Conservation (phyloP, 2,797 vertebrate genomes). For the Sebastes hubbsi region DNA sequence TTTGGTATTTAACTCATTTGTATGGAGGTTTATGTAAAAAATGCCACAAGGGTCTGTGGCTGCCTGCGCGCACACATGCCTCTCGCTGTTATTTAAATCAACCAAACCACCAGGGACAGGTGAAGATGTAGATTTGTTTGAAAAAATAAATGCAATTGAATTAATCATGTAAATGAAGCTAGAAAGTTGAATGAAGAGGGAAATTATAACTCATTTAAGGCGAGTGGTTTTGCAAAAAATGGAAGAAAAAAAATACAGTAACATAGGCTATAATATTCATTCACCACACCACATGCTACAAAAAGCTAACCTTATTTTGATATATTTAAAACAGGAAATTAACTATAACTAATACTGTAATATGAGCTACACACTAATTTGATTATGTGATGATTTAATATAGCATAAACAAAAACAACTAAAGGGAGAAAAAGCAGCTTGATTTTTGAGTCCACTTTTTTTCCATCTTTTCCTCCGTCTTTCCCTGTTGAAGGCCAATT, state of each 20-base stretch:
- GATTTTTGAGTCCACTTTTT: background rate
- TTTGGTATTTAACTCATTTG: constrained; percentile 69
- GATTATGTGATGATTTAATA: background rate
- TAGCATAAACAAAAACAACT: background rate
- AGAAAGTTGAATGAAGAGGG: constrained; percentile 3
- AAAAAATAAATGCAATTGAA: constrained; percentile 37
- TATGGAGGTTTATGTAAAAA: constrained; percentile 53
- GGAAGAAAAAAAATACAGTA: background rate
- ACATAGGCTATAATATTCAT: background rate
- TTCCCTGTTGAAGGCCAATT: background rate
- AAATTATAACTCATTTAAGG: constrained; percentile 15
- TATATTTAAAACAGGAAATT: background rate
- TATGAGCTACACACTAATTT: background rate
- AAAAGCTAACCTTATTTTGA: background rate
- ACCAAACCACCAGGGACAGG: constrained; percentile 29
- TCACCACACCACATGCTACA: background rate
- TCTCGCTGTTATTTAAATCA: constrained; percentile 49
- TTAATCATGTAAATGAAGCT: constrained; percentile 30
- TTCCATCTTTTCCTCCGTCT: background rate
- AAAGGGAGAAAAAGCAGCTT: background rate
- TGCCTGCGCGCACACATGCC: constrained; percentile 8
- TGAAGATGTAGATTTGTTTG: constrained; percentile 38
- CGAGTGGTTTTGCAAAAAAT: background rate
- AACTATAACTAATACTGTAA: background rate
- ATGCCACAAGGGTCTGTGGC: constrained; percentile 41